Evolutionary conservation across 2,888 invertebrate species (phyloP).

Genomic region (Eupsilia transversa): DNA sequence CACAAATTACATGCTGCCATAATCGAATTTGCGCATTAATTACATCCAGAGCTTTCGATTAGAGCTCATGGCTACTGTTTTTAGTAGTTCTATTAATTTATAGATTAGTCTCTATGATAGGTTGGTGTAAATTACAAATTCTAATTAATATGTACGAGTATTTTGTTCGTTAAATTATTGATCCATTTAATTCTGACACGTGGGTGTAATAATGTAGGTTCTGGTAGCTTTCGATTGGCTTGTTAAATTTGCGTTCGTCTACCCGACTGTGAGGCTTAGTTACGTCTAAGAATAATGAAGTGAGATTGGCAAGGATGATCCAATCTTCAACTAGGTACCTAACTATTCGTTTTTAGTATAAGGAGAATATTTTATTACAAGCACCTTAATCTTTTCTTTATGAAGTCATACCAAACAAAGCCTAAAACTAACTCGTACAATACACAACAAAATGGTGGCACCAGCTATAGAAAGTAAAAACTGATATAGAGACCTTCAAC

Average conservation of each 20-base stretch:
- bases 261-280: background rate
- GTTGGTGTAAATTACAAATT: constrained; percentile 27
- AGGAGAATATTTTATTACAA: background rate
- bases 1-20: constrained; percentile 21
- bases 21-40: constrained; percentile 49
- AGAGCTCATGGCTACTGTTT: constrained; percentile 31
- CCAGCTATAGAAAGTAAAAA: background rate
- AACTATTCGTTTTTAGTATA: background rate
- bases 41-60: constrained; percentile 37
- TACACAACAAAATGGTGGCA: background rate
- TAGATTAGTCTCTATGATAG: constrained; percentile 5
- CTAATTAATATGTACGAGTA: constrained; percentile 30
- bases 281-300: constrained; percentile 5
- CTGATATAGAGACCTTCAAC: background rate
- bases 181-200: background rate
- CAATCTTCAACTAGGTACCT: background rate
- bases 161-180: constrained; percentile 4
- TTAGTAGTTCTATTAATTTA: constrained; percentile 42
- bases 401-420: background rate
- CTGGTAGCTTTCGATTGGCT: background rate
- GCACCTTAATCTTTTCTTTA: background rate
- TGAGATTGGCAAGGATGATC: background rate
- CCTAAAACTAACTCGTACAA: background rate
- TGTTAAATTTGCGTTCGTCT: background rate
- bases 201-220: background rate